Percentiles rank a stretch among this genome's conserved stretches.
phyloP scores from a whole-genome alignment of 2,888 invertebrate genomes.

The Copidosoma aretas region DNA sequence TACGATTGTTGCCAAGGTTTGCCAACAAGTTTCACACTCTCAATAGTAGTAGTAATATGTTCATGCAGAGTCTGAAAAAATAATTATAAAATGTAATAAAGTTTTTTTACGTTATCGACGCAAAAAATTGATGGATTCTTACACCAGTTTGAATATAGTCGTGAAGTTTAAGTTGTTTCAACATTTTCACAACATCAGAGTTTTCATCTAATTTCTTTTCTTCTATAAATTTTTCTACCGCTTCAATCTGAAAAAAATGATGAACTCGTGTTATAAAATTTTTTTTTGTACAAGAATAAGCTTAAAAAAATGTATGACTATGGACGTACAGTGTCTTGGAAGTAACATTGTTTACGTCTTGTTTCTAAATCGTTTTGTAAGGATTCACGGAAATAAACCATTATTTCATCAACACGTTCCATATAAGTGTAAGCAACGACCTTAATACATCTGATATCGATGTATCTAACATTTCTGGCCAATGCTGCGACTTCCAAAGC shows the following conservation, averaged over 20 bases:
- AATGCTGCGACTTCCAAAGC: conserved; percentile 72
- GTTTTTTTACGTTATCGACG: too few relatives aligned
- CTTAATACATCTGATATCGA: conserved; percentile 75
- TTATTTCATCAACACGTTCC: conserved; percentile 70
- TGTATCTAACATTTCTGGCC: conserved; percentile 68
- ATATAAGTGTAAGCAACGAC: conserved; percentile 70
- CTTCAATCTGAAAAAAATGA: conserved; percentile 65
- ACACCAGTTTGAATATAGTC: conserved; percentile 65
- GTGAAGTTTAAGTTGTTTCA: conserved; percentile 66
- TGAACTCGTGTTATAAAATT: background rate
- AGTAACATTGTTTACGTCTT: conserved; percentile 68
- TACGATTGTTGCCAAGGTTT: conserved; percentile 8
- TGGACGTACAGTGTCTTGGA: conserved; percentile 68
- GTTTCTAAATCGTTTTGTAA: conserved; percentile 67
- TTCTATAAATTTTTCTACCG: conserved; percentile 64
- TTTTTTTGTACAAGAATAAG: conserved; percentile 2
- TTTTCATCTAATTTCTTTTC: conserved; percentile 65
- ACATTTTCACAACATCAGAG: conserved; percentile 67
- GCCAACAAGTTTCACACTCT: conserved; percentile 4
- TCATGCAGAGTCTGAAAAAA: conserved; percentile 58
- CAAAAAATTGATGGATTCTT: conserved; percentile 34
- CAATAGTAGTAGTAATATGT: conserved; percentile 43
- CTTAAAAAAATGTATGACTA: background rate
- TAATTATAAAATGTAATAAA: conserved; percentile 12
- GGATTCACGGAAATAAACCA: conserved; percentile 68